Base-by-base conservation (phyloP, 2,113 vertebrate species). In the Oncorhynchus nerka region DNA sequence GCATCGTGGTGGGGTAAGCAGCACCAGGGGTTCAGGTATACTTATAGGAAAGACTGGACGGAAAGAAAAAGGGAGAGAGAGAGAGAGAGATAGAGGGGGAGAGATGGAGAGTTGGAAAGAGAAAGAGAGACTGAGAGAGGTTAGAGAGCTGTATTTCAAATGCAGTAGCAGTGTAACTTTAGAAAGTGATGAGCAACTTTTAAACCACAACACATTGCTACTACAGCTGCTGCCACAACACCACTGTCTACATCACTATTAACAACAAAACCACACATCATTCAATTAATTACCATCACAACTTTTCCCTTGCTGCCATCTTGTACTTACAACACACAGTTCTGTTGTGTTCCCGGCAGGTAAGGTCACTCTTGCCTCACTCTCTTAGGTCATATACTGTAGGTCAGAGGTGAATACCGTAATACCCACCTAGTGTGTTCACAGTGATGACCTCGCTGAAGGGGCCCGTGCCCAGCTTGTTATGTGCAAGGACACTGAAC, bases 381-480 rank as follows among this genome's bases (percentile, higher is more conserved):
- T 45, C 9, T 45, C 39, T 45, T 45, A 62, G 59, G 59, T 62
- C n/a, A 62, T 11, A n/a, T 30, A 71, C 5, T 12, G 19, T 68
- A 15, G 20, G 3, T 77, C 8, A 22, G 11, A 51, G 65, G 48
- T 2, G 12, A 67, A 76, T 19, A 1, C 15, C 20, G 20, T 28
- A 69, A 3, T 15, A 77, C 96, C 91, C 74, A 99, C 97, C 97
- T 97, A 97, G 94, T 93, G 97, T 99, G 93, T 96, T 98, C 95
- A 98, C 96, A 96, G 97, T 99, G 97, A 99, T 95, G 94, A 99
- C 97, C 92, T 98, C 96, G 90, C 97, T 99, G 96, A 99, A 99
- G 90, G 97, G 96, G 86, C 97, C 97, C 71, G 95, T 98, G 65
- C 97, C 98, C 89, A 99, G 94, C 90, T 96, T 99, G 93, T 99